A percentile compares a stretch with the other conserved stretches of the same genome.
These are phyloP conservation scores for Chrysolina oricalcia DNA, from an alignment of 2,888 invertebrate genomes.

Conservation along the genomic window DNA sequence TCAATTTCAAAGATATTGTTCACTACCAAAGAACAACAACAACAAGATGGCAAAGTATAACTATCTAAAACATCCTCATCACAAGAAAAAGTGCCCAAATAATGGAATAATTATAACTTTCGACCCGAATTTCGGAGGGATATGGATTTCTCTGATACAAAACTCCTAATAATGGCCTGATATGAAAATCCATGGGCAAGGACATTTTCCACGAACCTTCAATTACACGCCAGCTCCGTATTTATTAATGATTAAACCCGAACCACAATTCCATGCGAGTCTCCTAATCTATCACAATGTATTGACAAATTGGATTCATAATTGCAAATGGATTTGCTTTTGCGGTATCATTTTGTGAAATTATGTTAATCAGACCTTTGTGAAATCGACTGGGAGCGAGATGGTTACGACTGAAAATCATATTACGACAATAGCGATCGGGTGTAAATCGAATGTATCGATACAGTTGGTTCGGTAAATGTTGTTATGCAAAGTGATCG, in stretches of 20 bases:
- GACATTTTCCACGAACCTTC: background rate
- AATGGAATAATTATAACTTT: too few species aligned
- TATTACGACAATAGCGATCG: background rate
- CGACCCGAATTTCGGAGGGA: too few species aligned
- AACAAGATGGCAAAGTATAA: background rate
- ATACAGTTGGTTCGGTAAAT: background rate
- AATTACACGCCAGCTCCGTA: background rate
- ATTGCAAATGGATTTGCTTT: slow-evolving; percentile 23
- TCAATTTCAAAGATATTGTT: background rate
- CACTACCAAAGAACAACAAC: background rate
- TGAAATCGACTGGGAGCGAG: background rate
- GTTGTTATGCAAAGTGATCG: background rate
- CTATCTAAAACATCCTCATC: too few species aligned
- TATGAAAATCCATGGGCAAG: background rate
- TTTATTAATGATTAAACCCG: background rate
- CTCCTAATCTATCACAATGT: background rate
- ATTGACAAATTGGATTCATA: slow-evolving; percentile 19
- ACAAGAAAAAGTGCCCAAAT: too few species aligned
- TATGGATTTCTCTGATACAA: background rate
- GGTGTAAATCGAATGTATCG: slow-evolving; percentile 17
- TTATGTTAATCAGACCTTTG: slow-evolving; percentile 3
- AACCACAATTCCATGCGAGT: background rate
- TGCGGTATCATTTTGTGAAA: slow-evolving; percentile 7
- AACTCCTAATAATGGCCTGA: background rate
- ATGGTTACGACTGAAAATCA: background rate